phyloP scores from a whole-genome alignment of 2,113 vertebrate species.

The Zootoca vivipara region DNA sequence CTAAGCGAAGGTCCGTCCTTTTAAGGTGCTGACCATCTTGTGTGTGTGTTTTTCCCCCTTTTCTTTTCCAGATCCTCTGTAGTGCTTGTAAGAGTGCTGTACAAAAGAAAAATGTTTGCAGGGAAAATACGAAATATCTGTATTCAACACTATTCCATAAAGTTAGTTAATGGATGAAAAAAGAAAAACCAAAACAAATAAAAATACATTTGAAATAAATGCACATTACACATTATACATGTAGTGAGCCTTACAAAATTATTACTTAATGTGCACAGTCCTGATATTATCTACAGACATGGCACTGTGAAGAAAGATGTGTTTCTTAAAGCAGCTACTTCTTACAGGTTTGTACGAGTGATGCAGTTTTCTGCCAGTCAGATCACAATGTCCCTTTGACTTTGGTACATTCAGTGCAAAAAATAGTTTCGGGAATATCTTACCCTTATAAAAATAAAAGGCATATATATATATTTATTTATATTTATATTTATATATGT shows the following conservation, averaged over 20 bases:
- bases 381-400: constrained; percentile 73
- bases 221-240: constrained; percentile 73
- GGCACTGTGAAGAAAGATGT: constrained; percentile 71
- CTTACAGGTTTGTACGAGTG: constrained; percentile 67
- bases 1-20: constrained; percentile 52
- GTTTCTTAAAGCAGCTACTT: constrained; percentile 67
- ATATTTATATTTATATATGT: constrained; percentile 43
- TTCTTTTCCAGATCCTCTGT: constrained; percentile 53
- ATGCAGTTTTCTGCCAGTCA: constrained; percentile 67
- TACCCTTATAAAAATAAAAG: constrained; percentile 83
- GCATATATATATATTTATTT: constrained; percentile 54
- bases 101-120: constrained; percentile 74
- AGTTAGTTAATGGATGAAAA: constrained; percentile 75
- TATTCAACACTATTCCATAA: constrained; percentile 77
- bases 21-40: constrained; percentile 28
- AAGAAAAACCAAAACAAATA: constrained; percentile 53
- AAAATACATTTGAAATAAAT: constrained; percentile 80
- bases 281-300: constrained; percentile 67
- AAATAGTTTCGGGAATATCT: constrained; percentile 74
- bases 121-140: constrained; percentile 72
- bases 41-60: background rate
- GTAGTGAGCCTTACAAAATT: constrained; percentile 75
- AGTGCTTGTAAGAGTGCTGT: constrained; percentile 65
- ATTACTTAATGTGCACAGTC: constrained; percentile 78
- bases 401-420: constrained; percentile 85